Percentiles rank a stretch among this genome's conserved stretches.
phyloP scores from a whole-genome alignment of 2,797 vertebrate genomes.

The Anabacerthia variegaticeps region DNA sequence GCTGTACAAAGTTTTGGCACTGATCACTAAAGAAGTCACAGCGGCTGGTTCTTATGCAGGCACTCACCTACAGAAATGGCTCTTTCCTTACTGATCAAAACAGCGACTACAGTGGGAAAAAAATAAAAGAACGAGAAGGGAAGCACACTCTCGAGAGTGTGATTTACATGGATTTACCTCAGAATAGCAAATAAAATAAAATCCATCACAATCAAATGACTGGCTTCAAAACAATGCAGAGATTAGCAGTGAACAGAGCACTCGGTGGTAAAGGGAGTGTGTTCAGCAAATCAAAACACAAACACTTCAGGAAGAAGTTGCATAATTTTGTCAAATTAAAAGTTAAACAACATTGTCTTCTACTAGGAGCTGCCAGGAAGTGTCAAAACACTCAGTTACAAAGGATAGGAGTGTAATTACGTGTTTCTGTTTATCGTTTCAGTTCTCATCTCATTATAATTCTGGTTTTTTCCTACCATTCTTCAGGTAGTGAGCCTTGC shows the following conservation, averaged over 20 bases:
- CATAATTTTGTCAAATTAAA: constrained; percentile 72
- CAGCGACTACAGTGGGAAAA: neutral
- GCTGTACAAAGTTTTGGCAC: neutral
- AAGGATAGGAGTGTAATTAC: constrained; percentile 68
- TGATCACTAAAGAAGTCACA: neutral
- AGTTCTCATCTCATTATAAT: constrained; percentile 54
- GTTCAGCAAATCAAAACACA: constrained; percentile 56
- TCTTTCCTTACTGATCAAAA: neutral
- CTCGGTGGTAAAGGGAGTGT: neutral
- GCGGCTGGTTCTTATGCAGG: neutral
- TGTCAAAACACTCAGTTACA: constrained; percentile 74
- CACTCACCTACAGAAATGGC: neutral
- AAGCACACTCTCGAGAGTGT: neutral
- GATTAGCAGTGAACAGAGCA: constrained; percentile 1
- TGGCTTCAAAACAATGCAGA: constrained; percentile 32
- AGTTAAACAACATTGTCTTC: constrained; percentile 74
- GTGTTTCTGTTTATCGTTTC: constrained; percentile 74
- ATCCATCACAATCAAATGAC: constrained; percentile 23
- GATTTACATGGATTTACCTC: constrained; percentile 26
- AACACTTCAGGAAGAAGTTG: constrained; percentile 53
- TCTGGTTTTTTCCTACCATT: neutral
- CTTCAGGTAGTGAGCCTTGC: constrained; percentile 16
- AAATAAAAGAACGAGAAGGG: neutral
- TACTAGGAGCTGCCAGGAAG: constrained; percentile 70
- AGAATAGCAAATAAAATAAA: constrained; percentile 30